These are phyloP conservation scores for Lucifuga dentata DNA, from an alignment of 2,113 vertebrate genomes.

Conservation along the genomic window DNA sequence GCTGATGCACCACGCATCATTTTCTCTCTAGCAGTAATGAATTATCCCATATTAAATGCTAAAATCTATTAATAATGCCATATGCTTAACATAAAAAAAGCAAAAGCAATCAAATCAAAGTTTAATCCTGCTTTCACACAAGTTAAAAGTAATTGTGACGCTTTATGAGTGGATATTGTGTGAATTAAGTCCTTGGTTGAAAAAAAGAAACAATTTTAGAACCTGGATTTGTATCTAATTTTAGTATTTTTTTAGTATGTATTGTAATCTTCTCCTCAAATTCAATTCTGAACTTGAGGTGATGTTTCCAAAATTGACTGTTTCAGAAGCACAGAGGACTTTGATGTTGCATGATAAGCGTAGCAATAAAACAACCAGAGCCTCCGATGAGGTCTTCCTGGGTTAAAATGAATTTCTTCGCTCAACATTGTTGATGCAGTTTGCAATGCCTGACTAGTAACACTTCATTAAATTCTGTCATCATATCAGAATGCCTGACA, in stretches of 20 bases:
- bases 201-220: no score
- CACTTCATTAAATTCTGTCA: no score
- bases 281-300: no score
- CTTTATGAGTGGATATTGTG: no score
- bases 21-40: conserved; percentile 11
- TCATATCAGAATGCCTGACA: no score
- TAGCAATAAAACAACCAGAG: not conserved
- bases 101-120: no score
- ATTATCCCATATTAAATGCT: conserved; percentile 6
- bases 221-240: not conserved
- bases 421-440: not conserved
- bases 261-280: no score
- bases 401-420: not conserved
- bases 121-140: no score
- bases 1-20: not conserved
- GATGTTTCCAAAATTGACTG: no score
- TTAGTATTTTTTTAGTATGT: no score
- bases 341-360: not conserved
- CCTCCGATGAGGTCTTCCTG: not conserved
- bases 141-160: no score
- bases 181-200: no score
- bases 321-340: not conserved
- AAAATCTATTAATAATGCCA: conserved; percentile 15
- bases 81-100: not conserved
- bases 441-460: not conserved